Evolutionary conservation across 2,797 vertebrate genomes (phyloP).

Genomic region (Hylomyscus alleni): DNA sequence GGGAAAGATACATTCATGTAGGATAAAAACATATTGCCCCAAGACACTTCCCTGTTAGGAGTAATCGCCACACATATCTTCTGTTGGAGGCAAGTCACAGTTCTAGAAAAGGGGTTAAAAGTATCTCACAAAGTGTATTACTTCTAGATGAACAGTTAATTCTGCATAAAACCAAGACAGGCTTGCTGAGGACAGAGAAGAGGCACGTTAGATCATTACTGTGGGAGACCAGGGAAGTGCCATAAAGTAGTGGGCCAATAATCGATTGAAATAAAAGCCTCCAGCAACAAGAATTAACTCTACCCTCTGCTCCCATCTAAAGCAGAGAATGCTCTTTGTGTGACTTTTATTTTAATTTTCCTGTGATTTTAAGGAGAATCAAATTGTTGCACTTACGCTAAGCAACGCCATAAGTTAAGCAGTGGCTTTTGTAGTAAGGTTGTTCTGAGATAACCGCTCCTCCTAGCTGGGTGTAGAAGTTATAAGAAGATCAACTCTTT

Average conservation of each 20-base stretch:
- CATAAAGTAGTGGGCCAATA: conserved; percentile 84
- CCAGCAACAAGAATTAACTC: conserved; percentile 82
- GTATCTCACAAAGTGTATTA: conserved; percentile 85
- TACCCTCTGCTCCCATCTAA: conserved; percentile 24
- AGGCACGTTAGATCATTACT: conserved; percentile 80
- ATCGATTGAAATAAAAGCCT: conserved; percentile 81
- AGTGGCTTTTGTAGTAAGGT: conserved; percentile 52
- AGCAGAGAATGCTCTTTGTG: conserved; percentile 19
- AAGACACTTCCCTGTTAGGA: conserved; percentile 60
- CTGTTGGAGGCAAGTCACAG: neutral
- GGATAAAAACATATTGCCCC: conserved; percentile 34
- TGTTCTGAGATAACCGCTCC: conserved; percentile 40
- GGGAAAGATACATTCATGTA: conserved; percentile 10
- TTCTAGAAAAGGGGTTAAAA: conserved; percentile 78
- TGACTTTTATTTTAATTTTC: conserved; percentile 67
- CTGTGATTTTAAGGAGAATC: conserved; percentile 34
- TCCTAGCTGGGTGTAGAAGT: conserved; percentile 64
- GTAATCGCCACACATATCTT: conserved; percentile 24
- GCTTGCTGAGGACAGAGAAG: conserved; percentile 69
- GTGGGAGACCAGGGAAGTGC: conserved; percentile 85
- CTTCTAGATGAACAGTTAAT: conserved; percentile 89
- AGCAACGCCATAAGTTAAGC: neutral
- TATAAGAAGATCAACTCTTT: conserved; percentile 64
- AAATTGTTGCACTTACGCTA: neutral
- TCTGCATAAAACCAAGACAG: conserved; percentile 86